phyloP scores from a whole-genome alignment of 2,888 invertebrate species.

The Oxycera nigricornis region DNA sequence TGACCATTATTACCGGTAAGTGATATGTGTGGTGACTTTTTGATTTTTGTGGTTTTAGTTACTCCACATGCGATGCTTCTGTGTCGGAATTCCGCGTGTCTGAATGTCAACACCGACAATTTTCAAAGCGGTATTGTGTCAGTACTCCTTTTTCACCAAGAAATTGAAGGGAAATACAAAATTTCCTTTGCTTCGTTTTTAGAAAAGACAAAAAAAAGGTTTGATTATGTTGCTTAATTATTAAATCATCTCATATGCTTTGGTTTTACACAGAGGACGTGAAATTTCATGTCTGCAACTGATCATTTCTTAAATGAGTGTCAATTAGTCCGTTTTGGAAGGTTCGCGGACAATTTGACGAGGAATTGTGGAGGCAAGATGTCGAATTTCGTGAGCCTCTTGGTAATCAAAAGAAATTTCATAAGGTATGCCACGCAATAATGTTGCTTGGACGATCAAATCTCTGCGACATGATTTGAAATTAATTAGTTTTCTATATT shows the following conservation, averaged over 20 bases:
- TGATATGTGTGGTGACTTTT: constrained; percentile 26
- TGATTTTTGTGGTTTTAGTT: background rate
- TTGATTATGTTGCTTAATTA: background rate
- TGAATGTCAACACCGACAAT: too few relatives aligned
- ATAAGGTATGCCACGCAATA: too few relatives aligned
- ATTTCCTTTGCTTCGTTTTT: background rate
- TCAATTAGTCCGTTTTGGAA: background rate
- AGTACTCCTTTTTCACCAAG: background rate
- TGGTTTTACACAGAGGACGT: background rate
- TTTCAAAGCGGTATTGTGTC: too few relatives aligned
- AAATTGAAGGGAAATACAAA: background rate
- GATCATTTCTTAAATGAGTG: background rate
- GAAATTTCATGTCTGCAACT: background rate
- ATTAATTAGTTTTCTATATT: too few relatives aligned
- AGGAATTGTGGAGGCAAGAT: background rate
- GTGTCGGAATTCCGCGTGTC: too few relatives aligned
- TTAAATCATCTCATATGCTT: background rate
- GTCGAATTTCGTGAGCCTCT: too few relatives aligned
- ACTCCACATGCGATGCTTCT: background rate
- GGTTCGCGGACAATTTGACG: background rate
- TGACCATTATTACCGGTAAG: constrained; percentile 6
- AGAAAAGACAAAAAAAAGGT: background rate
- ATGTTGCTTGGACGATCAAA: too few relatives aligned
- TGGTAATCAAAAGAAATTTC: too few relatives aligned
- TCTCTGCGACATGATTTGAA: too few relatives aligned